Evolutionary conservation across 2,113 vertebrate species (phyloP).

Genomic region (Sinocyclocheilus maitianheensis): DNA sequence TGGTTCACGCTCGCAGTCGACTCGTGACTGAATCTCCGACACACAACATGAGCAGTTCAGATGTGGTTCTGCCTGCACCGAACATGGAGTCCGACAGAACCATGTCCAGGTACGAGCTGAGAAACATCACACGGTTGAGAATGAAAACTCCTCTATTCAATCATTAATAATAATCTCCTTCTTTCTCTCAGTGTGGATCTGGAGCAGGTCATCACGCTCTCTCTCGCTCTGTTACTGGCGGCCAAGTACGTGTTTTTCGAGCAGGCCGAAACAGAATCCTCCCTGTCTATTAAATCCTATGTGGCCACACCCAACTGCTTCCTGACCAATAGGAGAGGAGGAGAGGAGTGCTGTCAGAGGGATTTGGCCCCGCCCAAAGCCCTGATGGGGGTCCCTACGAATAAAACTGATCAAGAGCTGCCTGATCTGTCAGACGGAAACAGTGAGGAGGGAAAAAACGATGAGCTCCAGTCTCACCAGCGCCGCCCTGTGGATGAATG

Average conservation of each 20-base stretch:
- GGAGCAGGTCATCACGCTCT: slow-evolving; percentile 91
- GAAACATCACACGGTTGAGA: too few species aligned
- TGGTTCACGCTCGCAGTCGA: too few species aligned
- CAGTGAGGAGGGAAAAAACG: slow-evolving; percentile 26
- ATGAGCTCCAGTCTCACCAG: slow-evolving; percentile 56
- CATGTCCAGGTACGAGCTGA: too few species aligned
- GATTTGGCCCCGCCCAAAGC: slow-evolving; percentile 59
- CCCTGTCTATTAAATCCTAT: slow-evolving; percentile 85
- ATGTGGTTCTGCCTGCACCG: too few species aligned
- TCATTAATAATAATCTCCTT: neutral
- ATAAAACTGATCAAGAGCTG: neutral
- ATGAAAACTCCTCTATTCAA: neutral
- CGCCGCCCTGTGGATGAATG: slow-evolving; percentile 84
- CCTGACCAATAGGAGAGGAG: slow-evolving; percentile 58
- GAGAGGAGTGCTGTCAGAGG: slow-evolving; percentile 77
- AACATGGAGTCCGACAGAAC: too few species aligned
- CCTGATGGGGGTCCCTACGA: neutral
- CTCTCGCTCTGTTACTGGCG: slow-evolving; percentile 89
- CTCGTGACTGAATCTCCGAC: too few species aligned
- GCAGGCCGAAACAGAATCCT: slow-evolving; percentile 90
- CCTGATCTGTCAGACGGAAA: slow-evolving; percentile 38
- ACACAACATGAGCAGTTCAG: too few species aligned
- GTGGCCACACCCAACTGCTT: slow-evolving; percentile 75
- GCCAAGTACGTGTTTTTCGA: slow-evolving; percentile 99
- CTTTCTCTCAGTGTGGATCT: slow-evolving; percentile 84